Evolutionary conservation across 37 sponge, comb jelly and placozoan genomes (phyloP).

Genomic region (Haliclona indistincta): DNA sequence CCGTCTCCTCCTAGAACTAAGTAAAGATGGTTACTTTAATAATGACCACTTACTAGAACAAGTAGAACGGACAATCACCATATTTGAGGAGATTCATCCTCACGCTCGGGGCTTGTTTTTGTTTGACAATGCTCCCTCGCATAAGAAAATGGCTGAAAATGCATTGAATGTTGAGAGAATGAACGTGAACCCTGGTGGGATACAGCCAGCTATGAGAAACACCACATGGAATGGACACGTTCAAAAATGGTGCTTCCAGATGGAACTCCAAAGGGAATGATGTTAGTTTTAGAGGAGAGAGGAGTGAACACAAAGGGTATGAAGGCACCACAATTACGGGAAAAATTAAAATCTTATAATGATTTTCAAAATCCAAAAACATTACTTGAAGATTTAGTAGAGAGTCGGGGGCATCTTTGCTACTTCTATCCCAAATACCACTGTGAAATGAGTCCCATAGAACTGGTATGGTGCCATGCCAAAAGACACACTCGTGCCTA

Average conservation of each 20-base stretch:
- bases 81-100: conserved; percentile 41
- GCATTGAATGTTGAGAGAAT: conserved; percentile 34
- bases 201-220: conserved; percentile 48
- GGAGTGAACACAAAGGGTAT: conserved; percentile 46
- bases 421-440: conserved; percentile 53
- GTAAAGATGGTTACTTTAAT: conserved; percentile 41
- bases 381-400: conserved; percentile 18
- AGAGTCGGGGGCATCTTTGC: conserved; percentile 27
- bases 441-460: conserved; percentile 60
- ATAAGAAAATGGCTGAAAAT: conserved; percentile 24
- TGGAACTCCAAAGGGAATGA: conserved; percentile 32
- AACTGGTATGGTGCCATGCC: conserved; percentile 40
- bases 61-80: conserved; percentile 28
- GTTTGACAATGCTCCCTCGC: too few species aligned
- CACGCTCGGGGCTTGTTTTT: conserved; percentile 16
- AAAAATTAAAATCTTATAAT: conserved; percentile 18
- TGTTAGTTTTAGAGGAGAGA: conserved; percentile 45
- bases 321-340: conserved; percentile 34
- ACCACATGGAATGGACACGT: conserved; percentile 37
- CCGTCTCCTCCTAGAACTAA: background rate
- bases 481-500: conserved; percentile 29
- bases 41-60: conserved; percentile 35
- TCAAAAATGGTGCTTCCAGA: conserved; percentile 14
- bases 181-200: too few species aligned
- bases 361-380: conserved; percentile 35